These are phyloP conservation scores for Oscheius myriophilus DNA, from an alignment of 2,888 invertebrate genomes.

Conservation along the genomic window DNA sequence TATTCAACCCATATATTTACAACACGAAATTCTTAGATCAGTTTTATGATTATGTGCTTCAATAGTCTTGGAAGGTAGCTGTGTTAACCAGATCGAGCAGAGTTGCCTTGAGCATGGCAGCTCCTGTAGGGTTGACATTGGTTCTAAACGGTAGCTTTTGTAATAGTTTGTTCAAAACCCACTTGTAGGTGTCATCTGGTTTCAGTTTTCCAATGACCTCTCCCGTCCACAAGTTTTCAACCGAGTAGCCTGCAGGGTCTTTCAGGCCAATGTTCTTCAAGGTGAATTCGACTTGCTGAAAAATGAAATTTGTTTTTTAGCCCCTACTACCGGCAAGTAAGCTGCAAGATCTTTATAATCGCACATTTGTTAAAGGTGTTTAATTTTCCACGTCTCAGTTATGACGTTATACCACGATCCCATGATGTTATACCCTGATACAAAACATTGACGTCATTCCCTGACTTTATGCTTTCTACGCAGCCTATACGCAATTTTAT, in stretches of 20 bases:
- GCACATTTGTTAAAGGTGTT: background rate
- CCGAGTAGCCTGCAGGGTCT: conserved; percentile 52
- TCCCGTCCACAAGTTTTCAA: conserved; percentile 56
- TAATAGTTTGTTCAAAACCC: background rate
- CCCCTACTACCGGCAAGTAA: background rate
- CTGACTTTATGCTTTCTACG: too few species aligned
- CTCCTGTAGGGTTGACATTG: conserved; percentile 37
- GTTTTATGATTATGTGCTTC: background rate
- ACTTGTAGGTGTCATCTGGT: conserved; percentile 26
- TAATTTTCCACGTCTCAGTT: too few species aligned
- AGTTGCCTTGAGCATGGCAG: conserved; percentile 39
- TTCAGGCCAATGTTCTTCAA: conserved; percentile 53
- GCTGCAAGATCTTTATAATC: too few species aligned
- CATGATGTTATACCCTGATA: too few species aligned
- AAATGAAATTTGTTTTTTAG: background rate
- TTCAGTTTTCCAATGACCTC: conserved; percentile 36
- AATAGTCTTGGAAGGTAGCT: conserved; percentile 5
- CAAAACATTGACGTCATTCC: too few species aligned
- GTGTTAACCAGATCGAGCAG: conserved; percentile 23
- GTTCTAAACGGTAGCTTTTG: conserved; percentile 5
- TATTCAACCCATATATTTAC: conserved; percentile 23
- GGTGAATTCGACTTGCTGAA: conserved; percentile 50
- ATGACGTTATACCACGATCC: too few species aligned
- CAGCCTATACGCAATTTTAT: too few species aligned
- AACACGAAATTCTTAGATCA: background rate